Evolutionary conservation across 2,888 invertebrate species (phyloP), one percentile per base, ranked within the genome.

Genomic region (Ophonus ardosiacus): DNA sequence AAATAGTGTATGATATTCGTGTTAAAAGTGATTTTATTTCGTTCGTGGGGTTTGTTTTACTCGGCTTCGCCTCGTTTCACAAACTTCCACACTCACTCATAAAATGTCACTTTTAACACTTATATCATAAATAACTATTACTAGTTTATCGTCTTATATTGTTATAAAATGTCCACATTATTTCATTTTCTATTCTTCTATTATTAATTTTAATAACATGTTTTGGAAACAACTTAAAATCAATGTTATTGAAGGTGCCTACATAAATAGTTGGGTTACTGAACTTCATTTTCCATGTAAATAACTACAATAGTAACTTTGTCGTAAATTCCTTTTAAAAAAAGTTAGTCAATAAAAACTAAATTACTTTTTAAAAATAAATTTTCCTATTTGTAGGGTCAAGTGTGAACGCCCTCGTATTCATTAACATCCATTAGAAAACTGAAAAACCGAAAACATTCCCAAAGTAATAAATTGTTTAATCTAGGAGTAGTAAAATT

Each of bases 401-500:
- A 74, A 43, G 43, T 18, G 71, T 74, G 17, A 74, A 40, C 17
- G 71, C 43, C 51, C 71, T 38, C n/a, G 17, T 21, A 43, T 43
- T 74, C 71, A 74, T 74, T 74, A 74, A 43, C 40, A 13, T 43
- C 71, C 8, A 74, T 74, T 43, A 38, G 31, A 68, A 68, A 68
- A 68, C 15, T 31, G 38, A 38, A 38, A 38, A 8, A 63, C 63
- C 7, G 24, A 74, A 74, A 74, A 74, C 71, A 74, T 43, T 74
- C 40, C 40, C 2, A 31, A 18, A 74, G 43, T 74, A 74, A 74
- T 74, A 74, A 74, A 74, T 74, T 74, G 51, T 74, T 40, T 40
- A 74, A 74, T 74, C 43, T 17, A 79, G 40, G 15, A 59, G 61
- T 79, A 61, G 61, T 61, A 59, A 61, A 79, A 79, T 79, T 79